A percentile compares a stretch with the other conserved stretches of the same genome.
Conservation (phyloP, 2,888 invertebrate species). For the Lucinisca nassula region DNA sequence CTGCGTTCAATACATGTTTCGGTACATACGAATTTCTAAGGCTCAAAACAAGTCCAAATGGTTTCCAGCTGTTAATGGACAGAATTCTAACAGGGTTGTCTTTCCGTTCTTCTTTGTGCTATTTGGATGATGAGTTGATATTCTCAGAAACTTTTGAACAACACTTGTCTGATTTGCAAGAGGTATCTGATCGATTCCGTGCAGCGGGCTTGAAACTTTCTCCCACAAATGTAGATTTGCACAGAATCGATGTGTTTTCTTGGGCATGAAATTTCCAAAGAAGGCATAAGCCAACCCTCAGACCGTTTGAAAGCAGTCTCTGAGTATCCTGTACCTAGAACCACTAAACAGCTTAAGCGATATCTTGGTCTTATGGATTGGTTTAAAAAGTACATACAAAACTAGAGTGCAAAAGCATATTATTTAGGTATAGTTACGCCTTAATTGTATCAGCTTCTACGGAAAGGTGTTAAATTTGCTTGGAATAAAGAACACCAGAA, state of each 20-base stretch:
- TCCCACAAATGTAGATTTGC: conserved; percentile 18
- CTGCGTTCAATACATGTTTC: background rate
- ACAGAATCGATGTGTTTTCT: background rate
- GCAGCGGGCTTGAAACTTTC: conserved; percentile 11
- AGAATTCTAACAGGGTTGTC: conserved; percentile 5
- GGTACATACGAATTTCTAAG: conserved; percentile 21
- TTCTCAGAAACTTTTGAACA: conserved; percentile 23
- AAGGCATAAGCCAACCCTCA: background rate
- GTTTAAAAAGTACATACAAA: conserved; percentile 26
- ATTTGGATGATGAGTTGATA: conserved; percentile 24
- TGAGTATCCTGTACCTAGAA: conserved; percentile 5
- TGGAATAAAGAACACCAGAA: conserved; percentile 2
- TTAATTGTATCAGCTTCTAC: background rate
- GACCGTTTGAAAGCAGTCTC: background rate
- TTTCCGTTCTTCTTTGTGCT: conserved; percentile 16
- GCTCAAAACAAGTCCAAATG: background rate
- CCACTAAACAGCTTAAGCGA: background rate
- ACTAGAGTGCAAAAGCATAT: conserved; percentile 10
- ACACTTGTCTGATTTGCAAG: conserved; percentile 2
- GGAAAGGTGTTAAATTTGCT: background rate
- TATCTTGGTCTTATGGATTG: conserved; percentile 26
- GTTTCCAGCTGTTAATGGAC: conserved; percentile 28
- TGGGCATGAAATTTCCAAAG: conserved; percentile 20
- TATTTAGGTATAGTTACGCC: too few relatives aligned
- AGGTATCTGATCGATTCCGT: background rate